phyloP scores from a whole-genome alignment of 2,888 invertebrate genomes.

The Cordilura impudica region DNA sequence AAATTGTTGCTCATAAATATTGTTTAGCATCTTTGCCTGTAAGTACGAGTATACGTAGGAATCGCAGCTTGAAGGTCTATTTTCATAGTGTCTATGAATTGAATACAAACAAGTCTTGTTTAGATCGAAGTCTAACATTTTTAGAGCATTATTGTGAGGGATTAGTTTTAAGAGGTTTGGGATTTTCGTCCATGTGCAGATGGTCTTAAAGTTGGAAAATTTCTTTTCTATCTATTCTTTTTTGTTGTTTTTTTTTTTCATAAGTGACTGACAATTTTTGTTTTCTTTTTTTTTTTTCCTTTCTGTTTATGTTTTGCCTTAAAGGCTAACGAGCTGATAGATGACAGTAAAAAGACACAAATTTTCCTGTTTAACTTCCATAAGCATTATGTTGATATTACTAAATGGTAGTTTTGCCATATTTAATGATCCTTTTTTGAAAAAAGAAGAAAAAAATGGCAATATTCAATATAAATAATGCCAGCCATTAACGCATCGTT shows the following conservation, averaged over 20 bases:
- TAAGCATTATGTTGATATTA: conserved; percentile 59
- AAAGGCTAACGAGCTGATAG: conserved; percentile 62
- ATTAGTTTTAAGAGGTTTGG: conserved; percentile 32
- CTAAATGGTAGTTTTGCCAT: conserved; percentile 41
- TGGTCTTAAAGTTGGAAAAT: conserved; percentile 31
- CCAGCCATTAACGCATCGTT: conserved; percentile 47
- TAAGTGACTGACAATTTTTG: conserved; percentile 53
- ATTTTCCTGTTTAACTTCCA: conserved; percentile 60
- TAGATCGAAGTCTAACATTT: conserved; percentile 43
- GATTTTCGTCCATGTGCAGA: conserved; percentile 16
- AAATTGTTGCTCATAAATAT: conserved; percentile 78
- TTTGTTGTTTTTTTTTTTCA: conserved; percentile 3
- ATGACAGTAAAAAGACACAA: conserved; percentile 62
- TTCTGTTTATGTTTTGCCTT: conserved; percentile 44
- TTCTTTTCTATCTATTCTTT: not conserved
- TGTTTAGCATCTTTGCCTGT: conserved; percentile 53
- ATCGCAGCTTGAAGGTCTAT: conserved; percentile 38
- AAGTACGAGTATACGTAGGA: not conserved
- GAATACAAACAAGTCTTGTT: not conserved
- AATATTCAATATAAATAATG: conserved; percentile 55
- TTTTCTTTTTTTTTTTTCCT: not conserved
- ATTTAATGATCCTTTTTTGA: conserved; percentile 56
- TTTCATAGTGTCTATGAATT: not conserved
- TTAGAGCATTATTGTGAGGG: conserved; percentile 56
- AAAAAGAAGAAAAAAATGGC: not conserved